phyloP scores from a whole-genome alignment of 1,140 invertebrate genomes.

The Cotesia vestalis region DNA sequence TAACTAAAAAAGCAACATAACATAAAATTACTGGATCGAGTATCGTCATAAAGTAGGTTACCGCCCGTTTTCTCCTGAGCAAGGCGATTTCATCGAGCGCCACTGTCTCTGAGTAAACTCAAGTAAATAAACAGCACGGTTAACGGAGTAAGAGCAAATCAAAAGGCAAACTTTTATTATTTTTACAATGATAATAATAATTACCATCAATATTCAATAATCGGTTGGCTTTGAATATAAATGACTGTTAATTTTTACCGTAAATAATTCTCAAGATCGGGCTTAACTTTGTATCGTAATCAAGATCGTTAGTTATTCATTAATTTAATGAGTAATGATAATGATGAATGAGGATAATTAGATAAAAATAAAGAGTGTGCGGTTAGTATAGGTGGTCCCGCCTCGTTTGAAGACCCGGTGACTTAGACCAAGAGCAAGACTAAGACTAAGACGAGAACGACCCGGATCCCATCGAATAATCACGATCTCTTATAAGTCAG shows the following conservation, averaged over 20 bases:
- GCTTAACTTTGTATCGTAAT: too few relatives aligned
- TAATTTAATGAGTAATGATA: background rate
- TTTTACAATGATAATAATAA: too few relatives aligned
- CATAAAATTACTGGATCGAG: slow-evolving; percentile 17
- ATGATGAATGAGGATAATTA: too few relatives aligned
- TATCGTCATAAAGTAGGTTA: slow-evolving; percentile 36
- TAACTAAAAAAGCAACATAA: background rate
- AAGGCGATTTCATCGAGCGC: slow-evolving; percentile 36
- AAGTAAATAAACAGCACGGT: slow-evolving; percentile 34
- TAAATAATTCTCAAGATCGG: too few relatives aligned
- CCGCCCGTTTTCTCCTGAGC: slow-evolving; percentile 22
- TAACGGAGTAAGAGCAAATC: slow-evolving; percentile 17
- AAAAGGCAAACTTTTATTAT: too few relatives aligned
- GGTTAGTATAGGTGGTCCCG: background rate
- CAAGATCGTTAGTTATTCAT: too few relatives aligned
- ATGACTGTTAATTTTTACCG: too few relatives aligned
- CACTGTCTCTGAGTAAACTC: slow-evolving; percentile 17
- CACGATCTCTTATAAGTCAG: slow-evolving; percentile 28
- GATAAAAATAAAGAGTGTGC: background rate
- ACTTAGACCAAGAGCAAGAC: slow-evolving; percentile 9
- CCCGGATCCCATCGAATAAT: slow-evolving; percentile 49
- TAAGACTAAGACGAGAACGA: slow-evolving; percentile 37
- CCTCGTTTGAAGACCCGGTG: background rate
- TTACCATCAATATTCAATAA: background rate
- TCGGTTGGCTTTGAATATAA: too few relatives aligned